Evolutionary conservation across 2,113 vertebrate species (phyloP).

Genomic region (Bostrychus sinensis): DNA sequence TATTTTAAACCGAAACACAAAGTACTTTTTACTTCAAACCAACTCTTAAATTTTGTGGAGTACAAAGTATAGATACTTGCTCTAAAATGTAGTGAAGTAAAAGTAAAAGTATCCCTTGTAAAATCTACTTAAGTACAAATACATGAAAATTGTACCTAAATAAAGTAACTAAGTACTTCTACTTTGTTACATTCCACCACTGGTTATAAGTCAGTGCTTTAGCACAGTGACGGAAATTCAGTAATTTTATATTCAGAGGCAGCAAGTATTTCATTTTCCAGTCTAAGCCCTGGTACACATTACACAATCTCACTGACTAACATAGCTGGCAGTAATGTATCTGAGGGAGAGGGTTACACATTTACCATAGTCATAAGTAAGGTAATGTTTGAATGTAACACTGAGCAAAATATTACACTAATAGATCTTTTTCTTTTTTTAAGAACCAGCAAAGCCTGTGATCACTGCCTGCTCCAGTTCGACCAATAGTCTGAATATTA

Average conservation of each 20-base stretch:
- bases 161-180: too few species aligned
- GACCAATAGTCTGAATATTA: constrained; percentile 31
- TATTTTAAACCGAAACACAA: too few species aligned
- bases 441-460: constrained; percentile 52
- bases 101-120: too few species aligned
- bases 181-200: too few species aligned
- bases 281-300: constrained; percentile 23
- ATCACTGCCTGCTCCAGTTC: neutral
- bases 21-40: too few species aligned
- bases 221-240: neutral
- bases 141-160: too few species aligned
- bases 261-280: constrained; percentile 4
- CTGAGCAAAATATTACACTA: neutral
- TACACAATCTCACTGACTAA: constrained; percentile 36
- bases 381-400: neutral
- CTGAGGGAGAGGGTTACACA: constrained; percentile 8
- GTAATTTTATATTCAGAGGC: accelerated
- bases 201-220: constrained; percentile 23
- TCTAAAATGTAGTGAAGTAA: too few species aligned
- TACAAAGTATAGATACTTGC: too few species aligned
- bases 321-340: constrained; percentile 12
- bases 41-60: too few species aligned
- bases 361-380: constrained; percentile 21
- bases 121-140: too few species aligned
- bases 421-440: neutral